These are phyloP conservation scores for Grallaria varia DNA, from an alignment of 2,113 vertebrate species.

Conservation along the genomic window DNA sequence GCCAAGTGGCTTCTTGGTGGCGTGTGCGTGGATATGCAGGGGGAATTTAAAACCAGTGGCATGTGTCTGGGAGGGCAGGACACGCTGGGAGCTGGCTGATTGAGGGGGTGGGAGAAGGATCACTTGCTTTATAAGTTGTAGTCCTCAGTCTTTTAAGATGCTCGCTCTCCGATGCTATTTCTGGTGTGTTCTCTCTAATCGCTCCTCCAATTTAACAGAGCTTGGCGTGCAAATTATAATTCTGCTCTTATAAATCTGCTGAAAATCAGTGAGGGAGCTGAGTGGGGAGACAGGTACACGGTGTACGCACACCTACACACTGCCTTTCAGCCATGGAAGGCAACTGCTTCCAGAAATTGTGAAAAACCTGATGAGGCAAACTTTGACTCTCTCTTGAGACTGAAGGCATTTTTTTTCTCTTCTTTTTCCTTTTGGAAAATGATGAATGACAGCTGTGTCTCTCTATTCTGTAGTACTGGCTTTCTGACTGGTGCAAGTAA, in stretches of 20 bases:
- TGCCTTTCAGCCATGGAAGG: not conserved
- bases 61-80: not conserved
- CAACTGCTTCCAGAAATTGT: not conserved
- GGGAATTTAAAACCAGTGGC: not conserved
- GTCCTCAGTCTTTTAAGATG: not conserved
- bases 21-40: not conserved
- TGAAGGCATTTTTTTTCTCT: not conserved
- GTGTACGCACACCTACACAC: not conserved
- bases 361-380: not conserved
- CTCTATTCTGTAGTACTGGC: constrained; percentile 30
- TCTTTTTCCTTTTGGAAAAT: not conserved
- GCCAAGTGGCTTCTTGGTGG: constrained; percentile 1
- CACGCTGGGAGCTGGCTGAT: not conserved
- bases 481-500: constrained; percentile 33
- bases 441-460: not conserved
- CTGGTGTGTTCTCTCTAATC: constrained; percentile 1
- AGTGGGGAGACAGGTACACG: not conserved
- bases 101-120: not conserved
- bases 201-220: not conserved
- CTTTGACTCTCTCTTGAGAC: not conserved
- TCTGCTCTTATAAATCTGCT: not conserved
- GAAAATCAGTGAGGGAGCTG: not conserved
- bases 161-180: not conserved
- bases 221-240: not conserved
- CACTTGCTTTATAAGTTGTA: constrained; percentile 23